Percentiles rank a stretch among this genome's conserved stretches.
Conservation (phyloP, 2,113 vertebrate species). For the Nematolebias whitei region DNA sequence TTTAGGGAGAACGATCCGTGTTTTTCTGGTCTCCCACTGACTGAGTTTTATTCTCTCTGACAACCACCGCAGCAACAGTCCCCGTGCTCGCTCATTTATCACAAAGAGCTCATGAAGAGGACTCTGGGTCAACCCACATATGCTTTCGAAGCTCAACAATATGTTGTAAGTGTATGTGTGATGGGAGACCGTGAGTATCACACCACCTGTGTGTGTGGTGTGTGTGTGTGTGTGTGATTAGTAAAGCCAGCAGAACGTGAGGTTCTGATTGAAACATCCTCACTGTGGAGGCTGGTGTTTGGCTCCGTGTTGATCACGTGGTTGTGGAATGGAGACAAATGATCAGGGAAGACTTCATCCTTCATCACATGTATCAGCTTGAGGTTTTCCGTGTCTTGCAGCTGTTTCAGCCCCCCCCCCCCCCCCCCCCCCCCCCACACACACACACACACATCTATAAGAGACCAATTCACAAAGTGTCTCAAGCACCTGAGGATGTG, state of each 20-base stretch:
- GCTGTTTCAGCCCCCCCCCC: slow-evolving; percentile 40
- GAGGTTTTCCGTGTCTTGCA: slow-evolving; percentile 63
- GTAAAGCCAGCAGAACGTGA: slow-evolving; percentile 61
- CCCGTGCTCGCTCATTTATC: slow-evolving; percentile 89
- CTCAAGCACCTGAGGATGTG: slow-evolving; percentile 57
- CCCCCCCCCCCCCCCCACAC: slow-evolving; percentile 25
- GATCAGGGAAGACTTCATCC: slow-evolving; percentile 74
- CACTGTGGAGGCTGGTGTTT: slow-evolving; percentile 86
- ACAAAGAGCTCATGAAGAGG: slow-evolving; percentile 99
- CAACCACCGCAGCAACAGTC: slow-evolving; percentile 83
- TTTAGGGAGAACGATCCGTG: slow-evolving; percentile 25
- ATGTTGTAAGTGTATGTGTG: slow-evolving; percentile 91
- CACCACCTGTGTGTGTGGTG: slow-evolving; percentile 5
- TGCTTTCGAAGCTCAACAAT: slow-evolving; percentile 96
- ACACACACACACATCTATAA: no score
- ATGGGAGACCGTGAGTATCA: slow-evolving; percentile 26
- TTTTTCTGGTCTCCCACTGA: slow-evolving; percentile 59
- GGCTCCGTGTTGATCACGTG: slow-evolving; percentile 82
- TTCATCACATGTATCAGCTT: slow-evolving; percentile 81
- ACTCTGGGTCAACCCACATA: slow-evolving; percentile 94
- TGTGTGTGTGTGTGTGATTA: slow-evolving; percentile 34
- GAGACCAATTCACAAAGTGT: slow-evolving; percentile 79
- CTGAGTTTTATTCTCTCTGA: slow-evolving; percentile 84
- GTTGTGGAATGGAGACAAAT: slow-evolving; percentile 55
- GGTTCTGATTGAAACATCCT: slow-evolving; percentile 24